A percentile compares a stretch with the other conserved stretches of the same genome.
Evolutionary conservation across 2,113 vertebrate genomes (phyloP).

Genomic region (Puma concolor): DNA sequence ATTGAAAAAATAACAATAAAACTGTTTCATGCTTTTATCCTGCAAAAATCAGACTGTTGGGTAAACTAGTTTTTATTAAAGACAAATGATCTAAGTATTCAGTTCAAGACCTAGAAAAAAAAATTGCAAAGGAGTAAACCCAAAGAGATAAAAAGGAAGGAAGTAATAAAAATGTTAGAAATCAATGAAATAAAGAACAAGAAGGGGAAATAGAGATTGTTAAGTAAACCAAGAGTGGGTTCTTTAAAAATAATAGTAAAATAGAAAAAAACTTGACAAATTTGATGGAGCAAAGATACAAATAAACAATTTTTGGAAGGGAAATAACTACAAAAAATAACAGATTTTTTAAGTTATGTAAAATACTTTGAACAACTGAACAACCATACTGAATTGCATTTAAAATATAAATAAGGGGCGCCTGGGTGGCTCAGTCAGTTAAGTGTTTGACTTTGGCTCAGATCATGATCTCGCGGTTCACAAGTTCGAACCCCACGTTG

Average conservation of each 20-base stretch:
- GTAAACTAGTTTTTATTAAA: conserved; percentile 44
- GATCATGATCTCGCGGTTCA: no score
- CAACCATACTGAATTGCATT: neutral
- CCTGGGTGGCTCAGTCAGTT: no score
- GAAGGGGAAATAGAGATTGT: neutral
- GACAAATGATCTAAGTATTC: conserved; percentile 12
- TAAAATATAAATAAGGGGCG: neutral
- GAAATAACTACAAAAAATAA: neutral
- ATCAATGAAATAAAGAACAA: neutral
- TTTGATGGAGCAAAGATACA: neutral
- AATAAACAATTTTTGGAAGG: neutral
- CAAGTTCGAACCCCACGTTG: no score
- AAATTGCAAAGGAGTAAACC: neutral
- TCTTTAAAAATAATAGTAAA: conserved; percentile 21
- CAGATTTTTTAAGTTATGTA: neutral
- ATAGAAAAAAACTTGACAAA: neutral
- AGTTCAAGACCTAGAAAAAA: neutral
- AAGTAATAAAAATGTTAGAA: conserved; percentile 45
- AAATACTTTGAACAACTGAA: neutral
- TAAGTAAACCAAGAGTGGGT: neutral
- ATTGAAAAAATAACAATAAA: conserved; percentile 15
- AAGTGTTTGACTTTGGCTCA: no score
- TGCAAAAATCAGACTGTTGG: neutral
- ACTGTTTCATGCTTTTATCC: neutral
- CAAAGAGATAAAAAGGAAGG: neutral